Evolutionary conservation across 2,888 invertebrate genomes (phyloP).

Genomic region (Pinctada fucata): DNA sequence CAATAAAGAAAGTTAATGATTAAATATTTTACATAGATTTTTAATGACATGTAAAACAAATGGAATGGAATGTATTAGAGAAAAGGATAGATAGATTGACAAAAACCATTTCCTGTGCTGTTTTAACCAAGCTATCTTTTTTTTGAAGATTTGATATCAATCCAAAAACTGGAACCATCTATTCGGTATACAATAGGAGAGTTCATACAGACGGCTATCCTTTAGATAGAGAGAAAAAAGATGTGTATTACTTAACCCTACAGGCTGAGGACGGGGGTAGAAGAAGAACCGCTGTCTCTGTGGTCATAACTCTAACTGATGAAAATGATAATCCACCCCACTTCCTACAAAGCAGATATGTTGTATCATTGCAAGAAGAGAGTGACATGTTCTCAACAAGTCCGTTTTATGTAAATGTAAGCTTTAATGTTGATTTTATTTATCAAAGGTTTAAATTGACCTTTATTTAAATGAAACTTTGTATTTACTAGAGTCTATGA

Average conservation of each 20-base stretch:
- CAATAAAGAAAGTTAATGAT: too few species aligned
- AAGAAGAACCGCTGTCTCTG: slow-evolving; percentile 4
- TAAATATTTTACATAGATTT: too few species aligned
- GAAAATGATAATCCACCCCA: slow-evolving; percentile 31
- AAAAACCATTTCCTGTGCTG: too few species aligned
- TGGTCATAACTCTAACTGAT: slow-evolving; percentile 14
- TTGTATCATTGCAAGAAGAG: background rate
- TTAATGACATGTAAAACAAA: too few species aligned
- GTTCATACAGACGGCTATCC: background rate
- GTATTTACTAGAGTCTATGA: too few species aligned
- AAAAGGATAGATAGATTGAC: too few species aligned
- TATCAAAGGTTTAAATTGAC: too few species aligned
- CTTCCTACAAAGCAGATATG: slow-evolving; percentile 3
- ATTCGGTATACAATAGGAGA: background rate
- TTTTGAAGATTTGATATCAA: background rate
- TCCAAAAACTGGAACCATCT: background rate
- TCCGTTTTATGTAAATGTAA: background rate
- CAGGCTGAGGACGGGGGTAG: slow-evolving; percentile 87
- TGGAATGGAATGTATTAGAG: too few species aligned
- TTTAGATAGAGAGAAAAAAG: slow-evolving; percentile 88
- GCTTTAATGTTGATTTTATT: too few species aligned
- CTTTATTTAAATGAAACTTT: too few species aligned
- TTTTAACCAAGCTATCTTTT: background rate
- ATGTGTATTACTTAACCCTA: slow-evolving; percentile 86
- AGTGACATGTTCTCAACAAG: background rate